Conservation (phyloP, 1,140 invertebrate genomes). For the Anoplolepis gracilipes region DNA sequence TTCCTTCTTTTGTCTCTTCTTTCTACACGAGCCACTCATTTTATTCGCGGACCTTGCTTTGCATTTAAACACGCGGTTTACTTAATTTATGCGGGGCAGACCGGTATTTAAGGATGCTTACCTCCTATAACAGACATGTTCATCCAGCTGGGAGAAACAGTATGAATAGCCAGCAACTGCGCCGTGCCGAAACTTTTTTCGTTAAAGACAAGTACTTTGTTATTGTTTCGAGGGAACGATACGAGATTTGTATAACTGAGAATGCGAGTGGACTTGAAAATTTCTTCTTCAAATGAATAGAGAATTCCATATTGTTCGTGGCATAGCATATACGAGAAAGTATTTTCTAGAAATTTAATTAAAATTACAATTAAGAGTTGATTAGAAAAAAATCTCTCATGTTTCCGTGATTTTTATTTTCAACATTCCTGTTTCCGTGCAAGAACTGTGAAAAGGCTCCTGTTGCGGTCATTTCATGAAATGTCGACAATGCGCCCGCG, state of each 20-base stretch:
- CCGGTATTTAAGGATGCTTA: slow-evolving; percentile 38
- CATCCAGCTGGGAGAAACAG: slow-evolving; percentile 30
- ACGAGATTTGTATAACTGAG: background rate
- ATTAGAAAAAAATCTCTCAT: background rate
- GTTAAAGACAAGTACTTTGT: slow-evolving; percentile 51
- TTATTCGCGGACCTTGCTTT: slow-evolving; percentile 61
- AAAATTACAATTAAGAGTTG: background rate
- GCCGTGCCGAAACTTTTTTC: slow-evolving; percentile 61
- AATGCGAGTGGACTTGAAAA: slow-evolving; percentile 19
- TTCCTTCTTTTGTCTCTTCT: slow-evolving; percentile 7
- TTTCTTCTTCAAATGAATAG: background rate
- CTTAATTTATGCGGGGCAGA: slow-evolving; percentile 65
- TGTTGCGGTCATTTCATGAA: slow-evolving; percentile 27
- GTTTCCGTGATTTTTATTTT: background rate
- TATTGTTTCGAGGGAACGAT: slow-evolving; percentile 47
- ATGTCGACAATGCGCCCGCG: slow-evolving; percentile 37
- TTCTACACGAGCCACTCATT: slow-evolving; percentile 2
- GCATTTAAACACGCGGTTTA: slow-evolving; percentile 70
- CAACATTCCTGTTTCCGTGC: background rate
- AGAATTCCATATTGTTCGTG: background rate
- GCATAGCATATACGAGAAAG: background rate
- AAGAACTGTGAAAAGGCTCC: background rate
- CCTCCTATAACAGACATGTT: slow-evolving; percentile 33
- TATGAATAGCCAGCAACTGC: slow-evolving; percentile 44
- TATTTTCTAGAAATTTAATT: background rate